Evolutionary conservation across 1,140 invertebrate genomes (phyloP).

Genomic region (Onthophagus taurus): DNA sequence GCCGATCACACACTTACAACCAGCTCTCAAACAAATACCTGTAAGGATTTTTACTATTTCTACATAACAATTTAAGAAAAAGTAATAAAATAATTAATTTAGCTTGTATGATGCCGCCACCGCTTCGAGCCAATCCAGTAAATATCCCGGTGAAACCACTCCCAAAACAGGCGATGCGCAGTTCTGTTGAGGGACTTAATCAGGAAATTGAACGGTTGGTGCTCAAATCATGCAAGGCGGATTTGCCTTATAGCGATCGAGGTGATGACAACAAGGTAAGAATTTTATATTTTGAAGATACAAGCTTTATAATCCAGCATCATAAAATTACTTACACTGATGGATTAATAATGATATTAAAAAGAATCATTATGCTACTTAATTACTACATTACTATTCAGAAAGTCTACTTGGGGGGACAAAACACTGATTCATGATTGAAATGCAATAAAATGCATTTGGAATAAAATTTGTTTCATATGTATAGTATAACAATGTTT

Average conservation of each 20-base stretch:
- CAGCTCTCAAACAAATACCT: constrained; percentile 30
- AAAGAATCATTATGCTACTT: too few relatives aligned
- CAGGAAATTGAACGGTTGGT: constrained; percentile 64
- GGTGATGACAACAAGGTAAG: constrained; percentile 21
- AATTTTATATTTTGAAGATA: neutral
- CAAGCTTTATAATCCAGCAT: neutral
- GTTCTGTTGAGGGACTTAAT: constrained; percentile 75
- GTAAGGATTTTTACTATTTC: too few relatives aligned
- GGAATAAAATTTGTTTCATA: too few relatives aligned
- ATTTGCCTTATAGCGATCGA: constrained; percentile 20
- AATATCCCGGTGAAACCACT: constrained; percentile 42
- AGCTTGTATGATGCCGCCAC: constrained; percentile 28
- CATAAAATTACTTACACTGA: neutral
- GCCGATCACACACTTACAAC: constrained; percentile 22
- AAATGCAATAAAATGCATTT: too few relatives aligned
- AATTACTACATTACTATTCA: too few relatives aligned
- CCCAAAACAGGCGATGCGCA: constrained; percentile 53
- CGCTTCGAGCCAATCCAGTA: constrained; percentile 47
- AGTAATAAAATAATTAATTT: neutral
- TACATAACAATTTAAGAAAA: neutral
- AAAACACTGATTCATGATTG: too few relatives aligned
- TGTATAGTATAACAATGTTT: too few relatives aligned
- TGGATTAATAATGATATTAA: too few relatives aligned
- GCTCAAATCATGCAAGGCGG: constrained; percentile 18
- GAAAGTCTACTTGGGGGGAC: too few relatives aligned